Conservation (phyloP, 2,888 invertebrate species). For the Cartodere bifasciata region DNA sequence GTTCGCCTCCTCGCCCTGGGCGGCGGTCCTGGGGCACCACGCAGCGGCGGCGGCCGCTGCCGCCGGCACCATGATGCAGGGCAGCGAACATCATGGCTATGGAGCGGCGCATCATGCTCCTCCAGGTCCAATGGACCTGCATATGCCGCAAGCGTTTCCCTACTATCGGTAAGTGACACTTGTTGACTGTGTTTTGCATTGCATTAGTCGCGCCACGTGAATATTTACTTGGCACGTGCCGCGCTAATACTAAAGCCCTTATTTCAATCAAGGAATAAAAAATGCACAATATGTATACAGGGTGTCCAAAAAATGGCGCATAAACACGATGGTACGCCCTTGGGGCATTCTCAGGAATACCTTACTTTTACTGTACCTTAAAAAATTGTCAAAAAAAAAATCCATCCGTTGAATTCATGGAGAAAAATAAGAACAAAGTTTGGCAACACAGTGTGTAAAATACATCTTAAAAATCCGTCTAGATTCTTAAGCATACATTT, state of each 20-base stretch:
- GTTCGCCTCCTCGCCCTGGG: constrained; percentile 64
- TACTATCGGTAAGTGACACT: constrained; percentile 68
- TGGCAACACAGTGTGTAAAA: too few relatives aligned
- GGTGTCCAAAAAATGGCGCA: too few relatives aligned
- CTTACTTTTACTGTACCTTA: too few relatives aligned
- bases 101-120: constrained; percentile 46
- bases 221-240: constrained; percentile 30
- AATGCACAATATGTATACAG: too few relatives aligned
- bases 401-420: too few relatives aligned
- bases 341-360: too few relatives aligned
- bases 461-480: too few relatives aligned
- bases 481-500: too few relatives aligned
- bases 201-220: constrained; percentile 32
- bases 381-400: too few relatives aligned
- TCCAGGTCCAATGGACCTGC: constrained; percentile 70
- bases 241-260: constrained; percentile 18
- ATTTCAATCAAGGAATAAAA: too few relatives aligned
- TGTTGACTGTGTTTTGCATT: constrained; percentile 35
- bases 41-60: constrained; percentile 35
- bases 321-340: too few relatives aligned
- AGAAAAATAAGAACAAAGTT: too few relatives aligned
- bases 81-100: constrained; percentile 37
- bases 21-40: constrained; percentile 56
- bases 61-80: constrained; percentile 35
- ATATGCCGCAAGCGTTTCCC: constrained; percentile 83